Conservation (phyloP, 2,888 invertebrate species). For the Tetragonisca angustula region DNA sequence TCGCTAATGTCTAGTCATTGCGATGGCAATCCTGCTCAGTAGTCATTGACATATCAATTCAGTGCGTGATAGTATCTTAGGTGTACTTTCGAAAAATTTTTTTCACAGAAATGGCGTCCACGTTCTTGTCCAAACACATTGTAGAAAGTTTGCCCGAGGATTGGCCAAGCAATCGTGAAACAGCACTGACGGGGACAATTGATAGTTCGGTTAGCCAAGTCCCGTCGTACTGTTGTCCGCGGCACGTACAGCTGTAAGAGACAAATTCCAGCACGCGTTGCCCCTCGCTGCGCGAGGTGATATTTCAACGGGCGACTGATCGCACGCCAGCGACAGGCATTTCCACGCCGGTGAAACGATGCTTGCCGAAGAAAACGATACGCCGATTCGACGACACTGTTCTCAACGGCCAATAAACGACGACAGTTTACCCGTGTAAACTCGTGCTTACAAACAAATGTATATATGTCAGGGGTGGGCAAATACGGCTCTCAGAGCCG, state of each 20-base stretch:
- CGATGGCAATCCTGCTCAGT: too few species aligned
- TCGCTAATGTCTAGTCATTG: too few species aligned
- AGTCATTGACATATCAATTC: too few species aligned
- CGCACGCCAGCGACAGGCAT: constrained; percentile 27
- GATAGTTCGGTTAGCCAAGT: constrained; percentile 11
- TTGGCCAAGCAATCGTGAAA: neutral
- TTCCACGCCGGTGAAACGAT: neutral
- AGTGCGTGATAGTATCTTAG: too few species aligned
- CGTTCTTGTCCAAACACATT: too few species aligned
- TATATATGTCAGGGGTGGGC: too few species aligned
- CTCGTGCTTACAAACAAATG: neutral
- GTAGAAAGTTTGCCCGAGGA: neutral
- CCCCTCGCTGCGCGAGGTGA: constrained; percentile 8
- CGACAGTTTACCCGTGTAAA: neutral
- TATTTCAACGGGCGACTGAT: constrained; percentile 40
- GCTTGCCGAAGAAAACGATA: constrained; percentile 9
- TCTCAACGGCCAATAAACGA: neutral
- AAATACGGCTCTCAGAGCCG: too few species aligned
- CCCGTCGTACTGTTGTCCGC: constrained; percentile 19
- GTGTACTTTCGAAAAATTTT: too few species aligned
- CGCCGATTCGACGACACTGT: neutral
- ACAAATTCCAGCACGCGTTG: constrained; percentile 37
- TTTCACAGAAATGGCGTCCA: too few species aligned
- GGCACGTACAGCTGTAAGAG: constrained; percentile 30
- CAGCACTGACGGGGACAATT: neutral